phyloP scores from a whole-genome alignment of 92 coral and sea anemone species.

The Parazoanthus darwini region DNA sequence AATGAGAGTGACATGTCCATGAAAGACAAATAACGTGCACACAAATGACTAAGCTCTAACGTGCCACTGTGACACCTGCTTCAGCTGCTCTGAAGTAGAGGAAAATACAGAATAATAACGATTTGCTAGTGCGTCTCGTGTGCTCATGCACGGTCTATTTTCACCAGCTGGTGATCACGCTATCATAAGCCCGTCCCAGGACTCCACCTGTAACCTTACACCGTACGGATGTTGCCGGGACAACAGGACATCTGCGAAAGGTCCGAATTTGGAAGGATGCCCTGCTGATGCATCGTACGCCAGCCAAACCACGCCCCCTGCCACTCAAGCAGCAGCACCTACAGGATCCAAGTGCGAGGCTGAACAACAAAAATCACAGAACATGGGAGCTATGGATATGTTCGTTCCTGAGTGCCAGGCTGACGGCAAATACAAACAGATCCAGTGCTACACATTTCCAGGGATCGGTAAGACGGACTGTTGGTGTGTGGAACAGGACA shows the following conservation, averaged over 20 bases:
- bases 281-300: conserved; percentile 37
- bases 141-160: not conserved
- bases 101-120: not conserved
- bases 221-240: conserved; percentile 91
- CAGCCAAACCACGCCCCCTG: conserved; percentile 22
- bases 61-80: no score
- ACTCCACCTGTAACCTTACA: conserved; percentile 64
- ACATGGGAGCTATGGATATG: conserved; percentile 58
- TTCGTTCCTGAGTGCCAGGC: conserved; percentile 81
- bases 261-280: conserved; percentile 88
- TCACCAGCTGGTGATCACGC: conserved; percentile 47
- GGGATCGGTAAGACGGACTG: conserved; percentile 67
- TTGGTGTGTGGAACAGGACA: conserved; percentile 87
- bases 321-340: conserved; percentile 17
- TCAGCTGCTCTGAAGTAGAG: not conserved
- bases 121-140: not conserved
- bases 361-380: conserved; percentile 53
- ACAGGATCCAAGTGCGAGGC: conserved; percentile 54
- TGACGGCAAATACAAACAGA: conserved; percentile 67
- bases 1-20: no score
- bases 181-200: conserved; percentile 27
- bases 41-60: no score
- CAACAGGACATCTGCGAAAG: conserved; percentile 74
- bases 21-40: no score
- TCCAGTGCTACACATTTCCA: conserved; percentile 82